phyloP scores from a whole-genome alignment of 2,888 invertebrate genomes.

The Fragum whitleyi region DNA sequence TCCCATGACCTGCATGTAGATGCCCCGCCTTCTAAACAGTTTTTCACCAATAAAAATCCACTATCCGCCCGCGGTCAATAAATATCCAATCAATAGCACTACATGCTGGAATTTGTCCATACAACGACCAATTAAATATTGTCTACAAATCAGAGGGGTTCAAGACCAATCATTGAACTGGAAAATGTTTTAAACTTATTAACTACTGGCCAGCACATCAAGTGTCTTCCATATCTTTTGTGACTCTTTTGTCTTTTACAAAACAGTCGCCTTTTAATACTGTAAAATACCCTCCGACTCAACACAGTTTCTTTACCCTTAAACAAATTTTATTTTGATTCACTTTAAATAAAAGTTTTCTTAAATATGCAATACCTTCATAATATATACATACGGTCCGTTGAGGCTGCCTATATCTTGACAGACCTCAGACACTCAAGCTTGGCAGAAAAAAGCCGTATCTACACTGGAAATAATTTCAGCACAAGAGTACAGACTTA shows the following conservation, averaged over 20 bases:
- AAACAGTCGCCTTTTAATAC: neutral
- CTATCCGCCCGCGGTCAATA: constrained; percentile 17
- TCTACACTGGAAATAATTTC: neutral
- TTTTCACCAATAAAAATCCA: constrained; percentile 9
- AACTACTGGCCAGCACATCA: neutral
- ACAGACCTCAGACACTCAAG: neutral
- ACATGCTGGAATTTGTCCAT: neutral
- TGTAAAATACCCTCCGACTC: neutral
- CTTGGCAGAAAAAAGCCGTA: neutral
- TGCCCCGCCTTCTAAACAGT: constrained; percentile 10
- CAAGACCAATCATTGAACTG: too few relatives aligned
- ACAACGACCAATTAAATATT: neutral
- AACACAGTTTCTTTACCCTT: constrained; percentile 11
- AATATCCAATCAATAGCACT: neutral
- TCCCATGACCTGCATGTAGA: constrained; percentile 46
- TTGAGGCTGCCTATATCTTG: neutral
- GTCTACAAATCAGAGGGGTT: neutral
- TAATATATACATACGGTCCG: constrained; percentile 6
- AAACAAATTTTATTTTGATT: neutral
- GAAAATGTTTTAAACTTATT: neutral
- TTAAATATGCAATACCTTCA: constrained; percentile 7
- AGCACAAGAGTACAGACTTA: constrained; percentile 7
- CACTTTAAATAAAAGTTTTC: neutral
- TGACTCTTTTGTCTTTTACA: neutral
- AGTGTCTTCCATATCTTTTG: neutral